Base-by-base conservation (phyloP, 1,140 invertebrate species). In the Probaryconus sp. region DNA sequence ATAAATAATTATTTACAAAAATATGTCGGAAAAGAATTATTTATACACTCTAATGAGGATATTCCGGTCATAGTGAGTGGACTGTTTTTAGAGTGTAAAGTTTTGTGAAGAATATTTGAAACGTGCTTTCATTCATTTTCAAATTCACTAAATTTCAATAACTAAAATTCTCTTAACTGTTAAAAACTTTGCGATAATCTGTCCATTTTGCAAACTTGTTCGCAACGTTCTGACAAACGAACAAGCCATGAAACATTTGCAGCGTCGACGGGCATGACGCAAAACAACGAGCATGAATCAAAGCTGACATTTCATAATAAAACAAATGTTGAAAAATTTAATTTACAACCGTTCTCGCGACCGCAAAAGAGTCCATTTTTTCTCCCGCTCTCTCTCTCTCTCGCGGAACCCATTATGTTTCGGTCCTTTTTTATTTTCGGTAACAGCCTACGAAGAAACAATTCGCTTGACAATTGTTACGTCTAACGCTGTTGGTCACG, bases 181-280 rank as follows among this genome's bases (percentile, higher is more conserved):
- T n/a, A n/a, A n/a, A n/a, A n/a, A n/a, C n/a, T n/a, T n/a, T n/a
- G n/a, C n/a, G n/a, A n/a, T n/a, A n/a, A n/a, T n/a, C 56, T 48
- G 53, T 11, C 21, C 40, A 21, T 67, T 67, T 38, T 30, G 63
- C 50, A 55, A 67, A 67, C n/a, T 67, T 67, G 63, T 56, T 48
- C 51, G 51, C 63, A 51, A 56, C 63, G 56, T 55, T 30, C 53
- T 67, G 63, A 67, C 63, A 67, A 67, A 67, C 63, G 21, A n/a
- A 14, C 42, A 47, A 7, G 43, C 63, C 31, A 60, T 60, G 37
- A 37, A 60, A 69, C 65, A 69, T 69, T 69, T 45, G 14, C 51
- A 28, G 16, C 43, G 51, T 45, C 51, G 43, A 7, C 45, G 6
- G 2, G 4, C 1, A 31, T 18, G 63, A 55, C 51, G 35, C n/a